Conservation (phyloP, 2,113 vertebrate species). For the Mesocricetus auratus region DNA sequence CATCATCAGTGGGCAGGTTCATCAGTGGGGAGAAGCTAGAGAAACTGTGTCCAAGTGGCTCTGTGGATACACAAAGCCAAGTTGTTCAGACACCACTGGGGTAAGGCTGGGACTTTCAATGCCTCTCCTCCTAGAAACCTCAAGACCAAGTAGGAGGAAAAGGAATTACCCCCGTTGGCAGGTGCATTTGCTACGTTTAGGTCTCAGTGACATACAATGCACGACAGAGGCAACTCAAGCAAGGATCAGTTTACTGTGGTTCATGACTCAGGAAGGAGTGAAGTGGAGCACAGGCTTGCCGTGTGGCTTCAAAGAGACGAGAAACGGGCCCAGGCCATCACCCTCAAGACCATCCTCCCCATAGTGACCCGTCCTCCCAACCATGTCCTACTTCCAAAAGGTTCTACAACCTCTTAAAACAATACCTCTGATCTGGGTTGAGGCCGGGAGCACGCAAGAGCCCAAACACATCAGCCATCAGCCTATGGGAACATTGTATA, state of each 20-base stretch:
- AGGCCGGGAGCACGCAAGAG: not conserved
- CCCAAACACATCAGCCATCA: not conserved
- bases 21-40: not conserved
- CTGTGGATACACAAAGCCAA: not conserved
- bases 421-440: not conserved
- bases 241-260: not conserved
- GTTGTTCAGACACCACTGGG: too few relatives aligned
- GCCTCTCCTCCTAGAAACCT: not conserved
- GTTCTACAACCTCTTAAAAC: not conserved
- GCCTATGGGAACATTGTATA: not conserved
- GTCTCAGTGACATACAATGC: not conserved
- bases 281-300: not conserved
- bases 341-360: not conserved
- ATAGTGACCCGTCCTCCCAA: not conserved
- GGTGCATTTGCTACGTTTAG: not conserved
- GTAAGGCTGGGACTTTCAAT: not conserved
- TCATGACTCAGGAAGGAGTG: not conserved
- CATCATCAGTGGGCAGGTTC: not conserved
- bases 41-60: not conserved
- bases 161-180: not conserved
- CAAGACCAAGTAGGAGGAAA: not conserved
- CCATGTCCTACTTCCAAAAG: not conserved
- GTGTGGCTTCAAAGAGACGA: too few relatives aligned
- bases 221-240: not conserved
- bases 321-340: not conserved